Evolutionary conservation across 2,113 vertebrate genomes (phyloP), one percentile per base, ranked within the genome.

Genomic region (Psettodes erumei): DNA sequence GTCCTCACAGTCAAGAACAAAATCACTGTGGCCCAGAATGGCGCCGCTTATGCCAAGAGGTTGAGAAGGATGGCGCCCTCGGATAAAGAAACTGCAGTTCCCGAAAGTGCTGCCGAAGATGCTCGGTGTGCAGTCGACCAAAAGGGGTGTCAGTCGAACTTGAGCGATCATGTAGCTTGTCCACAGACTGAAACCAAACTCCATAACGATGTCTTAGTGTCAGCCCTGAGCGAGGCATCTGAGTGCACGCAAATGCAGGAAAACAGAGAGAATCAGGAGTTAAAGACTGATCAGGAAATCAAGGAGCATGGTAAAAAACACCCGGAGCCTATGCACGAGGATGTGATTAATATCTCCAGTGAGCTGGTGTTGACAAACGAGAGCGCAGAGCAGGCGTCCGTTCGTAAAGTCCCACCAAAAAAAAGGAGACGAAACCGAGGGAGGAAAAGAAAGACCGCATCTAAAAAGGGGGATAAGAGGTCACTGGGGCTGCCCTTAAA

Each of bases 1-100:
- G 81, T 92, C 30, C 83, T 93, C 40, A 93, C 88, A 0, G 86
- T 91, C 8, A 88, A 93, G 42, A 93, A 92, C 64, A 89, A 93
- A 66, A 90, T 93, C 30, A 91, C 86, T 0, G 83, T 91, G 0
- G 79, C 85, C 45, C 90, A 88, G 66, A 90, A 89, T 0, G 82
- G 81, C 0, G 71, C 77, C 0, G 3, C 77, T 1, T 90, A 89
- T 6, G 48, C 65, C 8, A 91, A 89, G 68, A 89, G 81, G 56
- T 56, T 88, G 32, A 86, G 77, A 50, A 66, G 40, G 51, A 71
- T 40, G 77, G 21, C 82, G 0, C 27, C 73, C 1, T 32, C 72
- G 0, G 91, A 90, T 2, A 92, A 87, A 42, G 86, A 87, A 35
- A 21, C 50, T 0, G 23, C 23, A 27, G 43, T 62, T 7, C 35